phyloP scores from a whole-genome alignment of 2,113 vertebrate genomes.

The Phrynocephalus versicolor region DNA sequence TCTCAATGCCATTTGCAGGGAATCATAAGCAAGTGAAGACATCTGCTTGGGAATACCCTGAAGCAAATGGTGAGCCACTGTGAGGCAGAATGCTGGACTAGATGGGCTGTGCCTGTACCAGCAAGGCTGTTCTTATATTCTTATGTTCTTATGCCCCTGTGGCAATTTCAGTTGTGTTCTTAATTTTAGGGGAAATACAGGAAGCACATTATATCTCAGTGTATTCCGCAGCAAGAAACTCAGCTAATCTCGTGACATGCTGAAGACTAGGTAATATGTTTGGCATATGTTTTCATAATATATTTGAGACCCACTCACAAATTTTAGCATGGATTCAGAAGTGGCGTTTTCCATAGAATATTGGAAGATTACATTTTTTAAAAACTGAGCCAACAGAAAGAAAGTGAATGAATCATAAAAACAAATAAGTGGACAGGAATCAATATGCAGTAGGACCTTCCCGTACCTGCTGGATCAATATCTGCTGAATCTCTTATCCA shows the following conservation, averaged over 20 bases:
- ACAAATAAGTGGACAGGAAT: background rate
- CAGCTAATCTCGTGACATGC: background rate
- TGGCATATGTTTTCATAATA: background rate
- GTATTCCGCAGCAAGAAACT: background rate
- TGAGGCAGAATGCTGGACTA: too few species aligned
- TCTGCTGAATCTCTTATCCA: too few species aligned
- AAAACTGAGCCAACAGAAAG: background rate
- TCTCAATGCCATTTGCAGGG: too few species aligned
- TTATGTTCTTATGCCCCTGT: too few species aligned
- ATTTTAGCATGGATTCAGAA: conserved; percentile 3
- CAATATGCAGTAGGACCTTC: too few species aligned
- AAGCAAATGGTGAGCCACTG: too few species aligned
- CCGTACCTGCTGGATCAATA: too few species aligned
- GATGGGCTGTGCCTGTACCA: too few species aligned
- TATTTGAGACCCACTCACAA: background rate
- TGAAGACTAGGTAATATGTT: background rate
- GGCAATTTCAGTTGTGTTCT: background rate
- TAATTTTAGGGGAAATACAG: conserved; percentile 6
- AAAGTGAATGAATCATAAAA: background rate
- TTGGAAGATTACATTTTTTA: background rate
- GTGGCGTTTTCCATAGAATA: background rate
- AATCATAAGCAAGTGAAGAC: too few species aligned
- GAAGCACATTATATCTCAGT: too few species aligned
- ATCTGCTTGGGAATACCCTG: too few species aligned
- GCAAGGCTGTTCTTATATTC: too few species aligned